Percentiles rank a stretch among this genome's conserved stretches.
Evolutionary conservation across 2,113 vertebrate species (phyloP).

Genomic region (Charina bottae): DNA sequence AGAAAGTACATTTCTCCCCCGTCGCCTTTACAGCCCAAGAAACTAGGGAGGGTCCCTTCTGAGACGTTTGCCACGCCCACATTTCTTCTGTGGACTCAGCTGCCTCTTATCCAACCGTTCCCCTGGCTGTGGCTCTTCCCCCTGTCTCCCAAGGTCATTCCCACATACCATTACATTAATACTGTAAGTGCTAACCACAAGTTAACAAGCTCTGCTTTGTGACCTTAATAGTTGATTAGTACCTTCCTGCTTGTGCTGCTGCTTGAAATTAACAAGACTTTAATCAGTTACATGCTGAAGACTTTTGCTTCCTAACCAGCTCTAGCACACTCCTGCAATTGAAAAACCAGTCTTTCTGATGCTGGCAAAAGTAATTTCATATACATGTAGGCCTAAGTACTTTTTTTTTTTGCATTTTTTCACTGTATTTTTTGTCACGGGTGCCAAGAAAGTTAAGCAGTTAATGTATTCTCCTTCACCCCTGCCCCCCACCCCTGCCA

Average conservation of each 20-base stretch:
- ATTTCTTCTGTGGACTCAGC: neutral
- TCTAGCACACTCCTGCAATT: neutral
- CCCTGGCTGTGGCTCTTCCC: neutral
- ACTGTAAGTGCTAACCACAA: neutral
- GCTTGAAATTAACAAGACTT: neutral
- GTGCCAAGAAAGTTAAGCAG: neutral
- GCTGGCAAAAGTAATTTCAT: neutral
- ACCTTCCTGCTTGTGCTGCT: neutral
- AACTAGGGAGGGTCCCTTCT: neutral
- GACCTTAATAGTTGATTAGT: neutral
- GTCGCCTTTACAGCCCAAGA: neutral
- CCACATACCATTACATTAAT: neutral
- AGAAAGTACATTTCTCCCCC: neutral
- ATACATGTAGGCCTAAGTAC: neutral
- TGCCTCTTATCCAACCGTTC: neutral
- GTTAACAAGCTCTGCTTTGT: neutral
- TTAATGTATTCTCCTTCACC: neutral
- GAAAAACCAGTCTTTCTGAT: neutral
- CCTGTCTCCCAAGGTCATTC: neutral
- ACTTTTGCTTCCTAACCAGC: neutral
- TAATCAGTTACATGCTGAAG: neutral
- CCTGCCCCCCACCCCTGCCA: neutral
- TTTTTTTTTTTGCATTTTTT: neutral
- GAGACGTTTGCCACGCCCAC: neutral
- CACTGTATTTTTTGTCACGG: neutral